A percentile compares a stretch with the other conserved stretches of the same genome.
Evolutionary conservation across 2,797 vertebrate species (phyloP).

Genomic region (Parauchenoglanis punctatus): DNA sequence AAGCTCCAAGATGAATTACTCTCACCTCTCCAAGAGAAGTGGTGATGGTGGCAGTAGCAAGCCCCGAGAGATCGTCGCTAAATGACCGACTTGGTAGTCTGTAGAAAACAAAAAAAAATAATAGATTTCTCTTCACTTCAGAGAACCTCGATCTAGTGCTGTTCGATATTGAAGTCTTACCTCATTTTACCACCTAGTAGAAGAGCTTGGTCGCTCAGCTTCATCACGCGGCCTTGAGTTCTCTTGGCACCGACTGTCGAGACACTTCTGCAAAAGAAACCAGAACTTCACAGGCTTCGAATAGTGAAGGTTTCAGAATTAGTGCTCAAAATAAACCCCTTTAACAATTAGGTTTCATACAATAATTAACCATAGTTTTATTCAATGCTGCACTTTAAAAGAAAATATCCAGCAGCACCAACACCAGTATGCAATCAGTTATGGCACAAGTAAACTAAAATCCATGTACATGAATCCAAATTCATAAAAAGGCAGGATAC

Average conservation of each 20-base stretch:
- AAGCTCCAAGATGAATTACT: neutral
- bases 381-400: neutral
- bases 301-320: neutral
- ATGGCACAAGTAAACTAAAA: neutral
- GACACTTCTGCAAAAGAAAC: constrained; percentile 4
- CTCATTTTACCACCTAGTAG: constrained; percentile 58
- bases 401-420: neutral
- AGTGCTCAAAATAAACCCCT: neutral
- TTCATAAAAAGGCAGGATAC: neutral
- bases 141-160: neutral
- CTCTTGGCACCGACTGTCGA: constrained; percentile 50
- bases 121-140: fast-evolving
- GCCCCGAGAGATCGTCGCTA: constrained; percentile 54
- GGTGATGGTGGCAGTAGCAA: constrained; percentile 75
- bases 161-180: constrained; percentile 38
- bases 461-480: neutral
- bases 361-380: neutral
- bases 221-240: constrained; percentile 54
- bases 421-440: neutral
- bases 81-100: constrained; percentile 61
- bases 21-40: constrained; percentile 80
- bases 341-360: neutral
- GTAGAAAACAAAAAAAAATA: neutral
- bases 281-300: neutral
- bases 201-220: constrained; percentile 30